Evolutionary conservation across 2,113 vertebrate genomes (phyloP).

Genomic region (Oriolus oriolus): DNA sequence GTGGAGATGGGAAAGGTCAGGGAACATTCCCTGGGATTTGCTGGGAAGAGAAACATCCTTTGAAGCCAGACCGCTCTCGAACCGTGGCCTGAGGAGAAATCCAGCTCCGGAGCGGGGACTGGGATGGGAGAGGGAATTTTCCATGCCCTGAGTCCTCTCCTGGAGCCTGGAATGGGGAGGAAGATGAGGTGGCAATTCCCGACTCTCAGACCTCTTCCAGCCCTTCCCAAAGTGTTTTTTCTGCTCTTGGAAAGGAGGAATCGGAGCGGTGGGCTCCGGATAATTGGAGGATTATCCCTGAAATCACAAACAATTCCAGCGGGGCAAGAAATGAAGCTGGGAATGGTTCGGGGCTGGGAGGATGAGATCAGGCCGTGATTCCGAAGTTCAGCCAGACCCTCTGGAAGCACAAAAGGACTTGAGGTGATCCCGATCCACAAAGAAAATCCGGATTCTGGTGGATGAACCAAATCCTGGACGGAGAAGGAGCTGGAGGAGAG

Average conservation of each 20-base stretch:
- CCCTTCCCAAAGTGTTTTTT: background rate
- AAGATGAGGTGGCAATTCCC: background rate
- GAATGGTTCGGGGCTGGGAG: background rate
- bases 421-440: background rate
- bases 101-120: background rate
- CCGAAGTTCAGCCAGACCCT: background rate
- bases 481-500: background rate
- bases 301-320: background rate
- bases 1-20: background rate
- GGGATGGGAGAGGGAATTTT: background rate
- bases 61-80: accelerated
- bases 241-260: background rate
- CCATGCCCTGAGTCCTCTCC: background rate
- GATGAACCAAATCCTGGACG: background rate
- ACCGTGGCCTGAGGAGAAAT: background rate
- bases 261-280: background rate
- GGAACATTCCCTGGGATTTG: background rate
- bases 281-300: background rate
- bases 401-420: background rate
- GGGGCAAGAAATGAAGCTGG: background rate
- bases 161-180: background rate
- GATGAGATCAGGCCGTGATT: background rate
- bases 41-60: background rate
- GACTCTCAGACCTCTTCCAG: background rate
- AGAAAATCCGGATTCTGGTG: background rate